Evolutionary conservation across 2,797 vertebrate genomes (phyloP).

Genomic region (Lepilemur septentrionalis): DNA sequence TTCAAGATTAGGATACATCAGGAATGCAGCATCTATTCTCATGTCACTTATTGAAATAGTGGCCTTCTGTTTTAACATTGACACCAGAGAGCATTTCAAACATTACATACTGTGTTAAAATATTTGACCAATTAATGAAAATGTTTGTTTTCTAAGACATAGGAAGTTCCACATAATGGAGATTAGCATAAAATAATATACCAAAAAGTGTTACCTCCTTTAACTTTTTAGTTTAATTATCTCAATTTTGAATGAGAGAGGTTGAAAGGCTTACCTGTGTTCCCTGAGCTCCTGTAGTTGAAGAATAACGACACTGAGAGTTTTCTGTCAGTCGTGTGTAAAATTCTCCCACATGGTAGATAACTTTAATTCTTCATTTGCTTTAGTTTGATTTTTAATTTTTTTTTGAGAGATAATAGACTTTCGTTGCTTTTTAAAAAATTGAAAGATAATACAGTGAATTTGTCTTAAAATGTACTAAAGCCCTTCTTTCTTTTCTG

Average conservation of each 20-base stretch:
- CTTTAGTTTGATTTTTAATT: slow-evolving; percentile 10
- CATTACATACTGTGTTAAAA: not conserved
- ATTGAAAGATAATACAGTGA: not conserved
- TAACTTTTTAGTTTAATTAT: not conserved
- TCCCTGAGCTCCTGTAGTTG: not conserved
- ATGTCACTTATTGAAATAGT: not conserved
- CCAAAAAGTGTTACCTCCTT: not conserved
- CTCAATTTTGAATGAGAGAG: not conserved
- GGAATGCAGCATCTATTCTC: not conserved
- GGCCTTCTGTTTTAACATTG: not conserved
- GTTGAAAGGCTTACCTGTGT: not conserved
- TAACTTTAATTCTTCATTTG: not conserved
- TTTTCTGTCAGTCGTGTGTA: not conserved
- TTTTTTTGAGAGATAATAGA: not conserved
- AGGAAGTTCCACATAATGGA: not conserved
- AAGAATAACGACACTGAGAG: not conserved
- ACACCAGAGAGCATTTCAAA: slow-evolving; percentile 16
- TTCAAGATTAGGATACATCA: not conserved
- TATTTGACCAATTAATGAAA: not conserved
- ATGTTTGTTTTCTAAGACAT: not conserved
- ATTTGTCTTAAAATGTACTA: slow-evolving; percentile 9
- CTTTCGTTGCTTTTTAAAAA: slow-evolving; percentile 17
- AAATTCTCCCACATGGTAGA: not conserved
- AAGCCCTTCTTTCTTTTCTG: slow-evolving; percentile 79
- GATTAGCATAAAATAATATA: not conserved